phyloP scores from a whole-genome alignment of 35 echinoderm and acorn worm genomes.

The Ophiothrix spiculata region DNA sequence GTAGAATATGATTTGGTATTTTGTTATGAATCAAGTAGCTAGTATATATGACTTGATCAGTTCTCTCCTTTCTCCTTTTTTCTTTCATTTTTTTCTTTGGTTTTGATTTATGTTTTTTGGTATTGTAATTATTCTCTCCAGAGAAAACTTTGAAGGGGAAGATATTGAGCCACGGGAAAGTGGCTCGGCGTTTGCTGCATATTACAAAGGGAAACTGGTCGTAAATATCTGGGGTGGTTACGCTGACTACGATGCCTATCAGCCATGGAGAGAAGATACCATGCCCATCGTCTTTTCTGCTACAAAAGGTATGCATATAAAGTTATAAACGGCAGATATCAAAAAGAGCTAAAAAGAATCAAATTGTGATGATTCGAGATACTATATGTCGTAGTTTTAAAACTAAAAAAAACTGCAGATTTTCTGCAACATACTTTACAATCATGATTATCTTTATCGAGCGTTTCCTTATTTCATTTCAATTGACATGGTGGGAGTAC shows the following conservation, averaged over 20 bases:
- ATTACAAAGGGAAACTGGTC: slow-evolving; percentile 70
- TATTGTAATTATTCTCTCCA: slow-evolving; percentile 12
- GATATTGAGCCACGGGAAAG: slow-evolving; percentile 22
- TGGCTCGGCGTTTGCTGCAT: slow-evolving; percentile 70
- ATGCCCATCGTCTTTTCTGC: slow-evolving; percentile 50
- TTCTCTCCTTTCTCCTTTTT: neutral
- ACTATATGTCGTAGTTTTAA: too few relatives aligned
- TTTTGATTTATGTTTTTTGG: neutral
- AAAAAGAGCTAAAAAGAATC: too few relatives aligned
- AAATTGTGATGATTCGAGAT: too few relatives aligned
- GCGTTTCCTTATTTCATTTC: too few relatives aligned
- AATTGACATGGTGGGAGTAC: too few relatives aligned
- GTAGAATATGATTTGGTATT: neutral
- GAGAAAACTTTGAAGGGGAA: slow-evolving; percentile 56
- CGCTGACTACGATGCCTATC: slow-evolving; percentile 38
- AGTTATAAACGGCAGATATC: neutral
- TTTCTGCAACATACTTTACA: too few relatives aligned
- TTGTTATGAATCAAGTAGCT: too few relatives aligned
- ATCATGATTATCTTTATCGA: too few relatives aligned
- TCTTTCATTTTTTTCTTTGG: neutral
- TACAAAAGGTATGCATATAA: slow-evolving; percentile 43
- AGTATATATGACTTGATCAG: neutral
- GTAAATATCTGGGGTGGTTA: slow-evolving; percentile 91
- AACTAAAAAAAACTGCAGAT: too few relatives aligned
- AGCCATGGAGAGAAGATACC: slow-evolving; percentile 71